These are phyloP conservation scores for Dynastes maya DNA, from an alignment of 2,888 invertebrate species.

Conservation along the genomic window DNA sequence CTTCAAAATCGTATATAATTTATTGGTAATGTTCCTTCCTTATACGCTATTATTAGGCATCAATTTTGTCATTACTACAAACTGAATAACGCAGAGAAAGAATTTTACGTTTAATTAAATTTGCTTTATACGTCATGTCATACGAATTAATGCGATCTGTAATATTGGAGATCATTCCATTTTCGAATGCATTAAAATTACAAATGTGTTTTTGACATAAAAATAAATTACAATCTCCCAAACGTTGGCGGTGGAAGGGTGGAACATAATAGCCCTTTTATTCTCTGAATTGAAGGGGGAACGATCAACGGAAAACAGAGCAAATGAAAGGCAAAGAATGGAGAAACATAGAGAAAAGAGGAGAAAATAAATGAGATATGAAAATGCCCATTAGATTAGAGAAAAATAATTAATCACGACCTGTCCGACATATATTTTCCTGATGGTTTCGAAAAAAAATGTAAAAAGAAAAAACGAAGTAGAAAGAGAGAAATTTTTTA, in stretches of 20 bases:
- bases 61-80: not conserved
- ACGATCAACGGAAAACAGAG: not conserved
- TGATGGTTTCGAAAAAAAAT: slow-evolving; percentile 20
- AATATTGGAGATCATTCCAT: slow-evolving; percentile 16
- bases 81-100: not conserved
- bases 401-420: slow-evolving; percentile 46
- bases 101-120: slow-evolving; percentile 27
- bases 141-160: slow-evolving; percentile 16
- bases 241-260: not conserved
- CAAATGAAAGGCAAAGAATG: not conserved
- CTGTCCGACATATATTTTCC: slow-evolving; percentile 36
- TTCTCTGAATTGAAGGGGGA: slow-evolving; percentile 4
- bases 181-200: slow-evolving; percentile 32
- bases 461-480: not conserved
- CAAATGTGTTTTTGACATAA: slow-evolving; percentile 40
- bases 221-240: slow-evolving; percentile 34
- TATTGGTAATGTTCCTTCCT: no score
- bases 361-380: slow-evolving; percentile 41
- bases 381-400: slow-evolving; percentile 43
- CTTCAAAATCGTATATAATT: no score
- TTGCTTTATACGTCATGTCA: slow-evolving; percentile 19
- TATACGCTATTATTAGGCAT: not conserved
- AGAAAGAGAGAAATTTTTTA: slow-evolving; percentile 47
- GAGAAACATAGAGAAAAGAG: not conserved
- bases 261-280: slow-evolving; percentile 36